These are phyloP conservation scores for Acromyrmex charruanus DNA, from an alignment of 1,140 invertebrate species.

Conservation along the genomic window DNA sequence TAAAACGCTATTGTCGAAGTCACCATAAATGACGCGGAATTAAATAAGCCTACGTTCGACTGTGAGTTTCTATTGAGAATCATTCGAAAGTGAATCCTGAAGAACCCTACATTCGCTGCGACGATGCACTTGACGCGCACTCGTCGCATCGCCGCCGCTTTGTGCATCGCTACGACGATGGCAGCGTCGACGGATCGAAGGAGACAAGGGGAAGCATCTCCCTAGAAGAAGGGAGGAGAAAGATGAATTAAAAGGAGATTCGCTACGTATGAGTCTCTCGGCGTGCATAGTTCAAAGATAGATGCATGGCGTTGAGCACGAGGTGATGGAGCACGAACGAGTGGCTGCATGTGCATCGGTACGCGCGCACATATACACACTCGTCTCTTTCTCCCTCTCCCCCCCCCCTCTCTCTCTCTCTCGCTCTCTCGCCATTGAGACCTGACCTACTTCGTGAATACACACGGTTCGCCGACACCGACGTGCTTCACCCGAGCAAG, in stretches of 20 bases:
- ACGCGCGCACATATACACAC: slow-evolving; percentile 53
- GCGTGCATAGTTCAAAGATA: slow-evolving; percentile 77
- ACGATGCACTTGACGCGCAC: slow-evolving; percentile 20
- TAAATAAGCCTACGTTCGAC: slow-evolving; percentile 13
- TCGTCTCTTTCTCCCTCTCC: neutral
- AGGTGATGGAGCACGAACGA: slow-evolving; percentile 9
- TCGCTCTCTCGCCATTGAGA: slow-evolving; percentile 75
- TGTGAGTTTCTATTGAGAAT: slow-evolving; percentile 17
- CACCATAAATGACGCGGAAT: neutral
- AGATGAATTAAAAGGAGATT: slow-evolving; percentile 31
- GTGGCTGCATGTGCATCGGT: slow-evolving; percentile 60
- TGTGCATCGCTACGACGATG: slow-evolving; percentile 20
- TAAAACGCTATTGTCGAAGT: neutral
- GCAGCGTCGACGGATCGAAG: neutral
- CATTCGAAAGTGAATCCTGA: slow-evolving; percentile 17
- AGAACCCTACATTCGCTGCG: slow-evolving; percentile 34
- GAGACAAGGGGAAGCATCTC: slow-evolving; percentile 13
- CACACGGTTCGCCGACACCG: slow-evolving; percentile 71
- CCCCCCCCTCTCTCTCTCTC: neutral
- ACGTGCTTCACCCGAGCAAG: slow-evolving; percentile 70
- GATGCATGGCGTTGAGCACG: slow-evolving; percentile 51
- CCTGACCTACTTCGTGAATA: slow-evolving; percentile 79
- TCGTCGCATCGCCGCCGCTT: slow-evolving; percentile 37
- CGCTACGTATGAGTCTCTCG: slow-evolving; percentile 40
- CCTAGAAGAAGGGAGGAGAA: neutral